Base-by-base conservation (phyloP, 2,113 vertebrate genomes). In the Platycercus adscitus region DNA sequence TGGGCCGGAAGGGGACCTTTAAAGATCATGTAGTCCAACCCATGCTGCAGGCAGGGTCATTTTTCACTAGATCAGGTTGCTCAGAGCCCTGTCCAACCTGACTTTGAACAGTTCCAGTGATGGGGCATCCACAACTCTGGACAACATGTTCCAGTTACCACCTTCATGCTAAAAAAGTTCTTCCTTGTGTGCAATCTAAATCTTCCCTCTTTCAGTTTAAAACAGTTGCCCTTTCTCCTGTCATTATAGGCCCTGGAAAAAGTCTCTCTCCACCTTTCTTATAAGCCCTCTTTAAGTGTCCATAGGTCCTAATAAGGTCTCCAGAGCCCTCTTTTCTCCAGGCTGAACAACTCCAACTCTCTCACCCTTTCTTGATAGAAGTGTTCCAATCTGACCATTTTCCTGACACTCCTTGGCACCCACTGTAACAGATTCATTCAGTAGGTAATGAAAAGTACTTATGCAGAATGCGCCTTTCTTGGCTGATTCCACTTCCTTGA, bases 11-110 rank as follows among this genome's bases (percentile, higher is more conserved):
- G 55, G 41, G 41, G 50, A 81, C 37, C n/a, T 63, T 84, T 89
- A 87, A 84, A 87, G 85, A 89, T 85, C 65, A 17, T 28, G 25
- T 53, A 37, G 31, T 81, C 21, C 70, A 84, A 66, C 11, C 31
- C 10, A 21, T 71, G 46, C 20, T 26, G 12, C 41, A 37, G 46
- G 12, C 81, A 49, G 60, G 13, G 44, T 78, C 46, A 9, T 63
- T 81, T 88, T 96, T 89, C 50, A 49, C 7, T 63, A 53, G 94
- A 89, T 96, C 91, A 81, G 9, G 35, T 94, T 96, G 73, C 94
- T 89, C 55, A 79, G 78, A 89, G 55, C 13, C 39, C 43, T 4
- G 13, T 35, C 33, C 56, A 58, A 15, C 33, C 33, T 58, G 56
- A 35, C 33, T 58, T 58, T 35, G 33, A 35, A 24, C 56, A 58